These are phyloP conservation scores for Cheirogaleus medius DNA, from an alignment of 2,113 vertebrate species.

Conservation along the genomic window DNA sequence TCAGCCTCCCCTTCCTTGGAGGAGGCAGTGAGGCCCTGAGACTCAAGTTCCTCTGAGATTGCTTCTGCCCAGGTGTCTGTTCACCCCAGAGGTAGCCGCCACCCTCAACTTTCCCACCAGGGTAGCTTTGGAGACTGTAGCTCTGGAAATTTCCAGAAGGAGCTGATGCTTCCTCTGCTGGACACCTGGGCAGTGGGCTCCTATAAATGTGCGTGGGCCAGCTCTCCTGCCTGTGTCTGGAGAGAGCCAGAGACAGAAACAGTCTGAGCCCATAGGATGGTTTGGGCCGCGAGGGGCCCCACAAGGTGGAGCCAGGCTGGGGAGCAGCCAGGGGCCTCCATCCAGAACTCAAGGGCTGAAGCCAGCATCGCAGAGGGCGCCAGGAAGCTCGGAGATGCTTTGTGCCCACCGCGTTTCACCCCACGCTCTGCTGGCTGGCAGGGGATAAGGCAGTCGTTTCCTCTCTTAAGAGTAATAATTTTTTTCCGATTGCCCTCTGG, in stretches of 20 bases:
- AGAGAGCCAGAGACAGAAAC: not conserved
- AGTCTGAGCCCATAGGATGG: not conserved
- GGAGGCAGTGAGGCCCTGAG: not conserved
- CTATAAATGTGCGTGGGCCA: not conserved
- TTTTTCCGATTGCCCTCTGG: constrained; percentile 84
- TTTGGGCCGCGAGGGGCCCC: not conserved
- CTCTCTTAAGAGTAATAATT: constrained; percentile 74
- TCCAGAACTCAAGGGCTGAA: not conserved
- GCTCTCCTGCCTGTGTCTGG: not conserved
- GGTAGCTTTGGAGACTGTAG: not conserved
- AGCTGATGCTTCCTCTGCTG: no score
- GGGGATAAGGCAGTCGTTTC: constrained; percentile 61
- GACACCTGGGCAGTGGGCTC: not conserved
- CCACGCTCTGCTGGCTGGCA: not conserved
- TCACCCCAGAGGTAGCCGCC: not conserved
- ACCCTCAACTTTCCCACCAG: not conserved
- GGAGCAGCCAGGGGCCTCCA: not conserved
- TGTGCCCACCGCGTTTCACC: not conserved
- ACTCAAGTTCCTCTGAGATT: not conserved
- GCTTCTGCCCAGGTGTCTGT: not conserved
- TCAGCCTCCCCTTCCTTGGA: not conserved
- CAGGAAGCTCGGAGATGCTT: not conserved
- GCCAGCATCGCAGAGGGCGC: not conserved
- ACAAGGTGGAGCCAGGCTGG: fast-evolving
- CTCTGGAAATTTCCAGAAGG: not conserved